phyloP scores from a whole-genome alignment of 92 coral and sea anemone species.

The Scolanthus callimorphus region DNA sequence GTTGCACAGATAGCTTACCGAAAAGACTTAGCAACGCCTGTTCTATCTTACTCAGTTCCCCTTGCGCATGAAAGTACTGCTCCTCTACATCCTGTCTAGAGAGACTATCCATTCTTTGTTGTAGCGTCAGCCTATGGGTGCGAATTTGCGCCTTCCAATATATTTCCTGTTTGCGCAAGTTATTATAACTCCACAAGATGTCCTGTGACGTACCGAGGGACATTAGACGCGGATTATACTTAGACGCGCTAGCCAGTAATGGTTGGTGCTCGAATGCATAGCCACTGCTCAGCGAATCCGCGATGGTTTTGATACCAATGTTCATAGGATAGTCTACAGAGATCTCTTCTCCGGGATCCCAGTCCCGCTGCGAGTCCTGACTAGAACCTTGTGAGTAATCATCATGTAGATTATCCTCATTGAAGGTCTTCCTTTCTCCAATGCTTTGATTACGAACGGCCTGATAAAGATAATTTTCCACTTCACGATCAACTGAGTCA shows the following conservation, averaged over 20 bases:
- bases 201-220: constrained; percentile 8
- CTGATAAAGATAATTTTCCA: constrained; percentile 48
- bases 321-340: constrained; percentile 31
- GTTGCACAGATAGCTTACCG: constrained; percentile 37
- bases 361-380: neutral
- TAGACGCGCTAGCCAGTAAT: constrained; percentile 6
- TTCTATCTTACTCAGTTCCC: constrained; percentile 63
- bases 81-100: constrained; percentile 86
- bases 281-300: neutral
- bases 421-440: neutral
- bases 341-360: constrained; percentile 18
- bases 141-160: constrained; percentile 62
- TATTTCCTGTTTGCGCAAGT: constrained; percentile 46
- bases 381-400: neutral
- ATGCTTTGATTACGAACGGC: neutral
- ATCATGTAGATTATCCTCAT: neutral
- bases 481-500: constrained; percentile 78
- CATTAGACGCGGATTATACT: constrained; percentile 10
- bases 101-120: constrained; percentile 53
- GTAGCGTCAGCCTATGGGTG: constrained; percentile 64
- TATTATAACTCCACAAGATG: constrained; percentile 3
- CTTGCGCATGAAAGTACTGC: constrained; percentile 78
- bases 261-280: neutral
- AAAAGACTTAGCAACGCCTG: constrained; percentile 55
- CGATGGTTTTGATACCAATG: neutral